Evolutionary conservation across 2,113 vertebrate species (phyloP), one percentile per base, ranked within the genome.

Genomic region (Mustela lutreola): DNA sequence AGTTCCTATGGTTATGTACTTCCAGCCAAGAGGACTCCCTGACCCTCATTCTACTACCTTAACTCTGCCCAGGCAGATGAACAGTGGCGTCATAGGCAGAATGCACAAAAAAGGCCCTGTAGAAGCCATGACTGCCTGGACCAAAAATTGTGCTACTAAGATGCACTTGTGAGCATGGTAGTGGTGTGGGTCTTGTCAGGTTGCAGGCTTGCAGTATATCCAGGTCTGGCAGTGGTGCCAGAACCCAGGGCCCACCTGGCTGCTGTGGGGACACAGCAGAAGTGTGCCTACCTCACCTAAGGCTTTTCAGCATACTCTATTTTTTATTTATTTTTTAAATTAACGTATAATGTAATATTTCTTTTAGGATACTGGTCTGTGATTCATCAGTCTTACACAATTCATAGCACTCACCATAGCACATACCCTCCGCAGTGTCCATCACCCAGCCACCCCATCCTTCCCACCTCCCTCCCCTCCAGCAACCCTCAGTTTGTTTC

Each of bases 111-210:
- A 93, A 53, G n/a, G 22, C 21, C n/a, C 10, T 36, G 10, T n/a
- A 24, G 73, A 85, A 53, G 7, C 36, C 33, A 4, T 56, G n/a
- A 42, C 42, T 22, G 21, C 45, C 1, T 86, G 80, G 36, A 36
- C 22, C 36, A 7, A 26, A 75, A 75, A 26, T 24, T 75, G n/a
- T 48, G 5, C 33, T 26, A 45, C 31, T 4, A 24, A 86, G 12
- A 11, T 81, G 4, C 2, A 1, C 1, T 0, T 0, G 4, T 6
- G 85, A 56, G 22, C 19, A 18, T 2, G 11, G 10, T n/a, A 67
- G 18, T n/a, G 26, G 48, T 21, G 11, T 10, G 15, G 67, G 24
- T 88, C 22, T 12, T 31, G 9, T 73, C 16, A 58, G 22, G 53
- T 75, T 63, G 28, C n/a, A 73, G 36, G n/a, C 28, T n/a, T 70